phyloP scores from a whole-genome alignment of 1,140 invertebrate genomes.

The Formica exsecta region DNA sequence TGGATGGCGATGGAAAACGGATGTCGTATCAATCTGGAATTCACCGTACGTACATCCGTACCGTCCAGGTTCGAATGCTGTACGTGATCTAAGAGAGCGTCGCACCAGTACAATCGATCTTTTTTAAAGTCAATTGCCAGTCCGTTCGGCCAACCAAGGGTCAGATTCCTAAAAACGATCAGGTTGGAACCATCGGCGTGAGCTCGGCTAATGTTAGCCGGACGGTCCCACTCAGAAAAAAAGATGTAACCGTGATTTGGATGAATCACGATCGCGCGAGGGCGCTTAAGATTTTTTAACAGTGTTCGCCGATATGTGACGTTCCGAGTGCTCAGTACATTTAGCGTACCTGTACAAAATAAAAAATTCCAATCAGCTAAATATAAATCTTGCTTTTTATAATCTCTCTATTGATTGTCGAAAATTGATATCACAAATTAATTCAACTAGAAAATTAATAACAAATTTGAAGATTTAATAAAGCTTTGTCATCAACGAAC shows the following conservation, averaged over 20 bases:
- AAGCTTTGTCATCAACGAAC: conserved; percentile 79
- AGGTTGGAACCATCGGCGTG: conserved; percentile 95
- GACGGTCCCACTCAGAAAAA: conserved; percentile 98
- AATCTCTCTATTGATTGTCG: not conserved
- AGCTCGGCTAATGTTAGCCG: conserved; percentile 97
- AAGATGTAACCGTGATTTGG: conserved; percentile 97
- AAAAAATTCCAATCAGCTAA: not conserved
- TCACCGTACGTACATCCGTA: conserved; percentile 96
- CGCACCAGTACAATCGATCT: conserved; percentile 97
- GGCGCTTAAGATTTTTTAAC: conserved; percentile 95
- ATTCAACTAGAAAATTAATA: not conserved
- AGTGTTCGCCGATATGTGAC: conserved; percentile 94
- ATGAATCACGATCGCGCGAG: conserved; percentile 98
- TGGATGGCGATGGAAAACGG: conserved; percentile 98
- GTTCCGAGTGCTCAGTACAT: conserved; percentile 96
- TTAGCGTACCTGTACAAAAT: conserved; percentile 89
- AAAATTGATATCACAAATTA: not conserved
- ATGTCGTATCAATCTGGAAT: conserved; percentile 95
- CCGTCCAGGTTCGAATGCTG: conserved; percentile 98
- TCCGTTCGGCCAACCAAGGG: conserved; percentile 98
- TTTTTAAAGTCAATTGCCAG: conserved; percentile 96
- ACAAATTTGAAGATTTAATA: not conserved
- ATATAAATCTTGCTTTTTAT: not conserved
- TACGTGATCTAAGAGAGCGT: conserved; percentile 97
- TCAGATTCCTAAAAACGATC: conserved; percentile 96